Evolutionary conservation across 1,140 invertebrate species (phyloP).

Genomic region (Scaptomyza montana): DNA sequence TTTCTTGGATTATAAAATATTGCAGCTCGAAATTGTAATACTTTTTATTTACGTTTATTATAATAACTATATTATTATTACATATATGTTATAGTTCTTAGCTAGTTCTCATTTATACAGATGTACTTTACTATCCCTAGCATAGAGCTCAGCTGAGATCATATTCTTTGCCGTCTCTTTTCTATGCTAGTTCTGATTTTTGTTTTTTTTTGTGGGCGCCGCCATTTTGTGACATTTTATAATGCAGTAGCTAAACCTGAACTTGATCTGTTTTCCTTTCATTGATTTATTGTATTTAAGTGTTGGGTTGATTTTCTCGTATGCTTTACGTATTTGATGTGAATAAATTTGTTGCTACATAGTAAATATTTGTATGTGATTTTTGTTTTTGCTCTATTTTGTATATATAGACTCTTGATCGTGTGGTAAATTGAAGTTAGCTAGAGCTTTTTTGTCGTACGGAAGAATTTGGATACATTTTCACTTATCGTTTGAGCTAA

Average conservation of each 20-base stretch:
- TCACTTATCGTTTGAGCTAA: conserved; percentile 60
- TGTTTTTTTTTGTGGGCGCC: background rate
- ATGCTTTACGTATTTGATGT: conserved; percentile 73
- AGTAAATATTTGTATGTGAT: conserved; percentile 18
- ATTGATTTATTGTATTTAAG: conserved; percentile 37
- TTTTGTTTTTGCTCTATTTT: background rate
- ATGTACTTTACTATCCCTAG: conserved; percentile 28
- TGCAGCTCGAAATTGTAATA: conserved; percentile 80
- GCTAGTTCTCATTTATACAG: conserved; percentile 22
- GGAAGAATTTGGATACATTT: conserved; percentile 80
- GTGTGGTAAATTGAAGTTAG: conserved; percentile 62
- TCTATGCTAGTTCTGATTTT: conserved; percentile 28
- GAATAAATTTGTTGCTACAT: conserved; percentile 44
- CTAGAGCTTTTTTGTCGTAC: conserved; percentile 67
- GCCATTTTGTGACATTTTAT: background rate
- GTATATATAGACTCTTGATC: conserved; percentile 51
- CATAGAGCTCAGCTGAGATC: conserved; percentile 73
- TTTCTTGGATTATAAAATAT: conserved; percentile 73
- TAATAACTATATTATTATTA: conserved; percentile 19
- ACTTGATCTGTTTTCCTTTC: conserved; percentile 18
- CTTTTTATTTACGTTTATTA: conserved; percentile 56
- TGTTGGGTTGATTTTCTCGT: conserved; percentile 53
- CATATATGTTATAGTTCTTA: conserved; percentile 12
- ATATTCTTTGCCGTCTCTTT: conserved; percentile 40
- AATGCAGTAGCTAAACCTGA: conserved; percentile 23